These are phyloP conservation scores for Ameiurus melas DNA, from an alignment of 2,113 vertebrate species.

Conservation along the genomic window DNA sequence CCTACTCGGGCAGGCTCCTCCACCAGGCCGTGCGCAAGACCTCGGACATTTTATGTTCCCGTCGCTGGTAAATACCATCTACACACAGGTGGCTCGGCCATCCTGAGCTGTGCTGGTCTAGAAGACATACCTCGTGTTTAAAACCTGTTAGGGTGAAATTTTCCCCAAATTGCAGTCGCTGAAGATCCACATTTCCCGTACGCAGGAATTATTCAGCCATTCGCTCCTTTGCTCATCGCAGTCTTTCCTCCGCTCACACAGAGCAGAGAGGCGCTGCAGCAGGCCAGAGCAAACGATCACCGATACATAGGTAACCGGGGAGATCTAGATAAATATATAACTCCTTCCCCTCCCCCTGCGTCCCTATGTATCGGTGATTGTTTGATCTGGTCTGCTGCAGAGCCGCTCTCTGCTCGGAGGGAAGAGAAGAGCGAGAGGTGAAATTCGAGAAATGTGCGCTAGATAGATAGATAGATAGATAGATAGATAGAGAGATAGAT, in stretches of 20 bases:
- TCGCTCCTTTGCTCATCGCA: not conserved
- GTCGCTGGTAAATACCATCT: not conserved
- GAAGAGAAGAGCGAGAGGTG: too few species aligned
- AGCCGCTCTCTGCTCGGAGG: too few species aligned
- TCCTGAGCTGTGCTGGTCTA: not conserved
- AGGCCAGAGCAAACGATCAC: conserved; percentile 18
- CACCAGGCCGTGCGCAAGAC: not conserved
- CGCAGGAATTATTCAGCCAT: not conserved
- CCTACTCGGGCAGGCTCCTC: not conserved
- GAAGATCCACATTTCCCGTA: not conserved
- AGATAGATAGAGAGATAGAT: too few species aligned
- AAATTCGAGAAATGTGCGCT: too few species aligned
- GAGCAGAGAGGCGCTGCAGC: not conserved
- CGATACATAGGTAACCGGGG: not conserved
- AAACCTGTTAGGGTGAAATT: conserved; percentile 17
- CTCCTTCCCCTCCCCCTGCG: too few species aligned
- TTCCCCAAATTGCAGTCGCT: not conserved
- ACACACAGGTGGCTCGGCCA: not conserved
- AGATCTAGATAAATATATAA: too few species aligned
- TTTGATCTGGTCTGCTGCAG: too few species aligned
- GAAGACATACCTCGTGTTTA: conserved; percentile 42
- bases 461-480: too few species aligned
- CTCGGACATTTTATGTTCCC: not conserved
- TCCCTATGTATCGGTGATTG: too few species aligned
- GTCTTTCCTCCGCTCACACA: too few species aligned